Evolutionary conservation across 92 coral and sea anemone species (phyloP).

Genomic region (Bergia puertoricense): DNA sequence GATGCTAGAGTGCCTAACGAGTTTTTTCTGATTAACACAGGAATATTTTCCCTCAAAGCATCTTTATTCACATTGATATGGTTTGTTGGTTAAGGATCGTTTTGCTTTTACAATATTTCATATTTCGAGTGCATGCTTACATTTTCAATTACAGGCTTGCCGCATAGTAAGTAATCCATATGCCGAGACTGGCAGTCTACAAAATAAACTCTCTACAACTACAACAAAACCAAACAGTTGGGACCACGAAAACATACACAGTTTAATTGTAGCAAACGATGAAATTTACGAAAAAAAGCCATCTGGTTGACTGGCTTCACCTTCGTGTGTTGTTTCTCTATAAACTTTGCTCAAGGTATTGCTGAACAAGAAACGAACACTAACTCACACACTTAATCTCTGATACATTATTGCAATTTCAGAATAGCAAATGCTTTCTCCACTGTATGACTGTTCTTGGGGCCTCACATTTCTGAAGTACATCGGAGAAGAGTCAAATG

Average conservation of each 20-base stretch:
- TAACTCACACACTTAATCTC: neutral
- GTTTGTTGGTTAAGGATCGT: neutral
- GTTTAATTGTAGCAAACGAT: too few relatives aligned
- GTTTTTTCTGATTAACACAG: neutral
- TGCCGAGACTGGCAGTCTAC: neutral
- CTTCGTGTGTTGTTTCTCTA: neutral
- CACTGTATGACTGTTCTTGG: neutral
- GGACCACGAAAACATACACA: neutral
- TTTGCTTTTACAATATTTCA: too few relatives aligned
- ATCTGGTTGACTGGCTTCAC: neutral
- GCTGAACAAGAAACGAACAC: neutral
- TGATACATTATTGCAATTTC: too few relatives aligned
- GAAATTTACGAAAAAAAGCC: neutral
- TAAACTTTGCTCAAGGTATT: too few relatives aligned
- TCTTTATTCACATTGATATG: neutral
- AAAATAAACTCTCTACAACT: neutral
- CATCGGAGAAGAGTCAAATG: neutral
- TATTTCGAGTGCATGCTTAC: neutral
- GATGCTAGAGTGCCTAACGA: neutral
- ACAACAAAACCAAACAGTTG: neutral
- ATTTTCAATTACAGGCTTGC: neutral
- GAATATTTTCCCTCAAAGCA: too few relatives aligned
- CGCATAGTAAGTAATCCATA: too few relatives aligned
- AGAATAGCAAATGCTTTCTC: neutral
- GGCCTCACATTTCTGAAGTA: neutral